Evolutionary conservation across 2,888 invertebrate species (phyloP).

Genomic region (Dromius quadrimaculatus): DNA sequence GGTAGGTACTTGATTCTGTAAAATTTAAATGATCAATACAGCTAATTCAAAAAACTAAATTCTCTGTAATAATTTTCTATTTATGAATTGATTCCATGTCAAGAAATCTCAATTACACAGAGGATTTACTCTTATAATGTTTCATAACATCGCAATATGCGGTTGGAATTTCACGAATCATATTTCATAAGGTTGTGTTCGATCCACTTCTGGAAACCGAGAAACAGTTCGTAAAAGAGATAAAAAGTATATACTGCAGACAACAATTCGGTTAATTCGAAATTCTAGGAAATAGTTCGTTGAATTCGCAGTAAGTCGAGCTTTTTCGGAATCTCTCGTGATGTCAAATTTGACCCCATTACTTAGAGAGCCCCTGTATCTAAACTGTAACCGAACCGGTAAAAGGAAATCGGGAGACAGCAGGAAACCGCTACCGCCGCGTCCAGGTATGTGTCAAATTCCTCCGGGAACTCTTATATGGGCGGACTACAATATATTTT

Average conservation of each 20-base stretch:
- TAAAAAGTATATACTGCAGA: neutral
- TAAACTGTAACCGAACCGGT: neutral
- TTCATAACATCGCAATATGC: no score
- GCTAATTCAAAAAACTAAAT: no score
- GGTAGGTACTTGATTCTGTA: no score
- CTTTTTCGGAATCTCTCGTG: constrained; percentile 2
- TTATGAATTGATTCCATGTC: no score
- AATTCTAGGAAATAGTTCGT: constrained; percentile 7
- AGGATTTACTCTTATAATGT: no score
- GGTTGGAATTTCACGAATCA: no score
- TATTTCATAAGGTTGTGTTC: no score
- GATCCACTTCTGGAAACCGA: no score
- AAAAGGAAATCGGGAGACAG: neutral
- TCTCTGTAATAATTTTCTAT: no score
- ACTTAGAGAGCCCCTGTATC: constrained; percentile 4
- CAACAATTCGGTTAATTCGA: constrained; percentile 1
- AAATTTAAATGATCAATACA: no score
- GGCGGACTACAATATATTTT: constrained; percentile 17
- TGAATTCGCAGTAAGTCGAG: constrained; percentile 3
- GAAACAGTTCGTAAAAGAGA: no score
- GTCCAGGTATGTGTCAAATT: constrained; percentile 9
- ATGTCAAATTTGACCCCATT: constrained; percentile 29
- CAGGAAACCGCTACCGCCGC: constrained; percentile 4
- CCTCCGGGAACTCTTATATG: constrained; percentile 25
- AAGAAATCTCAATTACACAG: no score